A percentile compares a stretch with the other conserved stretches of the same genome.
These are phyloP conservation scores for Xiphophorus hellerii DNA, from an alignment of 2,113 vertebrate species.

Conservation along the genomic window DNA sequence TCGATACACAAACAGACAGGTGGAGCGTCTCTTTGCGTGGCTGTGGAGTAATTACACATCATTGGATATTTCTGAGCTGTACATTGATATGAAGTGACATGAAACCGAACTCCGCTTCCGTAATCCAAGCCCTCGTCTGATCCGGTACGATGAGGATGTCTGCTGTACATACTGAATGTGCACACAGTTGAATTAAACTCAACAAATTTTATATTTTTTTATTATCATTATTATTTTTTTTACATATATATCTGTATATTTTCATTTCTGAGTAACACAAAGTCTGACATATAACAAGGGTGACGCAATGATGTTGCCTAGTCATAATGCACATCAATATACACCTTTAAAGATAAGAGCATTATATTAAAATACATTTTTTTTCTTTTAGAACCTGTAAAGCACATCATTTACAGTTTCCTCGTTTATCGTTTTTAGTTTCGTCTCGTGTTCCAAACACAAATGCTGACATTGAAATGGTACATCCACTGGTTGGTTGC, in stretches of 20 bases:
- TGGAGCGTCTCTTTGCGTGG: conserved; percentile 34
- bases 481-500: conserved; percentile 63
- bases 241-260: conserved; percentile 22
- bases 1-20: conserved; percentile 58
- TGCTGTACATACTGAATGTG: conserved; percentile 64
- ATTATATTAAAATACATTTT: conserved; percentile 80
- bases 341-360: conserved; percentile 79
- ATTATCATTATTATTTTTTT: conserved; percentile 1
- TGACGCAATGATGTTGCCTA: conserved; percentile 70
- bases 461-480: conserved; percentile 56
- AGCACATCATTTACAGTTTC: conserved; percentile 73
- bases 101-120: conserved; percentile 35
- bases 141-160: conserved; percentile 32
- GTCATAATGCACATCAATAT: conserved; percentile 82
- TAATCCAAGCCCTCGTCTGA: conserved; percentile 44
- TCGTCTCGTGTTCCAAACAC: conserved; percentile 68
- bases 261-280: conserved; percentile 64
- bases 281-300: conserved; percentile 68
- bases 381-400: conserved; percentile 72
- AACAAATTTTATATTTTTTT: conserved; percentile 36
- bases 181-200: conserved; percentile 54
- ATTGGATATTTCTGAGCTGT: conserved; percentile 61
- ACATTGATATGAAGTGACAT: conserved; percentile 55
- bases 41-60: conserved; percentile 47
- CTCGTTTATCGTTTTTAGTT: conserved; percentile 41